Evolutionary conservation across 2,888 invertebrate genomes (phyloP).

Genomic region (Schizaphis graminum): DNA sequence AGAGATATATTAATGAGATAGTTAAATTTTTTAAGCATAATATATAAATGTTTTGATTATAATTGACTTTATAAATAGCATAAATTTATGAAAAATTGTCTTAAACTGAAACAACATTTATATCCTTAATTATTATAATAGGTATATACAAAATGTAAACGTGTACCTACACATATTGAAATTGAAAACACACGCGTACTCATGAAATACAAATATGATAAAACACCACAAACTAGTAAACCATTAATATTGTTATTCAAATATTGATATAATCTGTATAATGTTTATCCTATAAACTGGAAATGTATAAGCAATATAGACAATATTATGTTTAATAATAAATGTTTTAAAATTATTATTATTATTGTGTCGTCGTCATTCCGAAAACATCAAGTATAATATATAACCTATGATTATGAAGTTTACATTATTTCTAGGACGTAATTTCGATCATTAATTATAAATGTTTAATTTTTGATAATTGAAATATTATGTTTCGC

Average conservation of each 20-base stretch:
- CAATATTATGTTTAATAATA: not conserved
- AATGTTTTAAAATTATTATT: not conserved
- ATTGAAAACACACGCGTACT: not conserved
- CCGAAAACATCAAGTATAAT: not conserved
- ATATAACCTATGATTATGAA: not conserved
- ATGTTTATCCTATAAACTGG: not conserved
- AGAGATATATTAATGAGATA: too few relatives aligned
- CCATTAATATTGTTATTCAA: not conserved
- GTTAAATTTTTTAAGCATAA: not conserved
- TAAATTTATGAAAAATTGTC: not conserved
- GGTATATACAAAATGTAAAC: not conserved
- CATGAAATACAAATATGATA: not conserved
- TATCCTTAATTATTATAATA: not conserved
- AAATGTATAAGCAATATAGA: not conserved
- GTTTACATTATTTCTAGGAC: not conserved
- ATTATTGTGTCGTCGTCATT: not conserved
- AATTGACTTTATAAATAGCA: not conserved
- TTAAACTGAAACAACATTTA: not conserved
- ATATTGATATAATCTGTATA: not conserved
- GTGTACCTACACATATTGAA: not conserved
- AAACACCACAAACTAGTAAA: too few relatives aligned
- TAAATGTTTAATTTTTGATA: not conserved
- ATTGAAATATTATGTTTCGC: not conserved
- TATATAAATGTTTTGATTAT: not conserved
- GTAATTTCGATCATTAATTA: not conserved